phyloP scores from a whole-genome alignment of 2,113 vertebrate species.

The Microtus oregoni region DNA sequence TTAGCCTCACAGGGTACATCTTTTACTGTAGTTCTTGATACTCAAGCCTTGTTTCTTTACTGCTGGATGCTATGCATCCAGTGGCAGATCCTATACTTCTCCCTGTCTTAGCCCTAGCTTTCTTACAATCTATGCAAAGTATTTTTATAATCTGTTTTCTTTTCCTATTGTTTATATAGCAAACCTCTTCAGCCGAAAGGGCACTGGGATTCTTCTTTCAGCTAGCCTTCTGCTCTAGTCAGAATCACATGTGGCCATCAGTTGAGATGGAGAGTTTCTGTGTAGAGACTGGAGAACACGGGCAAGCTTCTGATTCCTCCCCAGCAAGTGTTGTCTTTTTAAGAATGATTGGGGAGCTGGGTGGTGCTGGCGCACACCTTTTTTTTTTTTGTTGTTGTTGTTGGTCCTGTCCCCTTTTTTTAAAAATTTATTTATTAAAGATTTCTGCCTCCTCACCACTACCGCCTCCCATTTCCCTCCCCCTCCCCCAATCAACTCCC shows the following conservation, averaged over 20 bases:
- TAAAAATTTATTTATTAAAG: too few relatives aligned
- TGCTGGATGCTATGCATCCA: neutral
- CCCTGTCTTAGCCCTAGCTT: slow-evolving; percentile 14
- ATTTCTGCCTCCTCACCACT: too few relatives aligned
- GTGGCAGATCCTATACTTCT: neutral
- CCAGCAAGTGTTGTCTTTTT: neutral
- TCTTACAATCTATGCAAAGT: neutral
- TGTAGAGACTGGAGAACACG: neutral
- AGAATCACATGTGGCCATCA: neutral
- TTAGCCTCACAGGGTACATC: neutral
- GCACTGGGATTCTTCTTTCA: slow-evolving; percentile 18
- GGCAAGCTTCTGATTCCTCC: neutral
- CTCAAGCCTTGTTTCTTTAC: neutral
- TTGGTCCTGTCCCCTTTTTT: too few relatives aligned
- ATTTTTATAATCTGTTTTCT: slow-evolving; percentile 48
- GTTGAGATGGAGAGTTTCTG: neutral
- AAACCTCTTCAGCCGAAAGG: neutral
- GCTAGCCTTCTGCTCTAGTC: neutral
- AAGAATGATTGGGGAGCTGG: neutral
- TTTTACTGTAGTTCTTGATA: slow-evolving; percentile 30
- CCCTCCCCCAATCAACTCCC: too few relatives aligned
- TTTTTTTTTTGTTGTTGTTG: too few relatives aligned
- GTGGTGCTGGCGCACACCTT: too few relatives aligned
- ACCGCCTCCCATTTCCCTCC: too few relatives aligned
- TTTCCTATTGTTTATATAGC: slow-evolving; percentile 24